Conservation (phyloP, 1,140 invertebrate species). For the Ostrea denselamellosa region DNA sequence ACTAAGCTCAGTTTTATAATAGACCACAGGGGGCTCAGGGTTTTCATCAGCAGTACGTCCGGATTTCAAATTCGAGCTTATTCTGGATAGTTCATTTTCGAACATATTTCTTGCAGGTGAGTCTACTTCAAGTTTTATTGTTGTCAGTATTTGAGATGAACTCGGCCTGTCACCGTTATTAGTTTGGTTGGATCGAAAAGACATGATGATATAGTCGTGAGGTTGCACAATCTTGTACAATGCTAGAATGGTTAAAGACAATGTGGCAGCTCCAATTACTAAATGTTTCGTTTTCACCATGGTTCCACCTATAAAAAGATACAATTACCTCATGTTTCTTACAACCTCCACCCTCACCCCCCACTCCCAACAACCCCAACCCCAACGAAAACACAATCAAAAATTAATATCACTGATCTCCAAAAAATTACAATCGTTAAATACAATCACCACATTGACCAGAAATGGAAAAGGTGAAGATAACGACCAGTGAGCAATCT, state of each 20-base stretch:
- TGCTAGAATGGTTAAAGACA: background rate
- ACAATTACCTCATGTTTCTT: background rate
- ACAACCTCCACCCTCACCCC: background rate
- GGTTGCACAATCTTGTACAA: background rate
- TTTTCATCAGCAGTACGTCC: background rate
- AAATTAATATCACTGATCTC: too few species aligned
- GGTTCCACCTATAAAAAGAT: background rate
- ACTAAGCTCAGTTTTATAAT: background rate
- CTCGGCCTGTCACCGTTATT: background rate
- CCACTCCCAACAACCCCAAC: too few species aligned
- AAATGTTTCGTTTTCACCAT: slow-evolving; percentile 13
- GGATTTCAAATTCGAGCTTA: background rate
- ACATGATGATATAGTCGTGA: background rate
- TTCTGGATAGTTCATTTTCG: slow-evolving; percentile 10
- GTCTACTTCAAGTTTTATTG: background rate
- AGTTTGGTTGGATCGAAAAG: background rate
- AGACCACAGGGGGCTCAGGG: background rate
- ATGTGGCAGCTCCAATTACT: background rate
- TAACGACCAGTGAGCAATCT: too few species aligned
- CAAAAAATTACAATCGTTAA: too few species aligned
- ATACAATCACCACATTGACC: too few species aligned
- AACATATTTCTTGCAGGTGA: background rate
- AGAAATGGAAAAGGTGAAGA: too few species aligned
- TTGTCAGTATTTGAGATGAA: background rate
- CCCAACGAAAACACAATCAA: too few species aligned